Evolutionary conservation across 35 echinoderm and acorn worm species (phyloP).

Genomic region (Lytechinus variegatus): DNA sequence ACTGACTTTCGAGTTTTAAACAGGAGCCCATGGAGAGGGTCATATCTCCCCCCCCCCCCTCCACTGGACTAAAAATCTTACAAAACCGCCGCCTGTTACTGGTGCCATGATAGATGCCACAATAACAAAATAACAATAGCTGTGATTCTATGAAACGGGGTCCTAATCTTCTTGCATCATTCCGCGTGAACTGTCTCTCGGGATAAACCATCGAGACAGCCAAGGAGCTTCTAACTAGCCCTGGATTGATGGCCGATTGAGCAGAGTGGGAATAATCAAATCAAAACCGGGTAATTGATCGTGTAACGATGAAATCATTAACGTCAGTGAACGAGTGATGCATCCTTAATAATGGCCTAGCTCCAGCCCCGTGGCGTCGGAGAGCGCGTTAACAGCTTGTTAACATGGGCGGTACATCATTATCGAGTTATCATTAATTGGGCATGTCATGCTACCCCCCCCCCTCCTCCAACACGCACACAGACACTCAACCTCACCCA

Average conservation of each 20-base stretch:
- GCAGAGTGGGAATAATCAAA: not conserved
- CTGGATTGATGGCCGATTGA: not conserved
- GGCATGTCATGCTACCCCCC: not conserved
- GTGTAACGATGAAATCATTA: slow-evolving; percentile 4
- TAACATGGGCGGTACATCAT: not conserved
- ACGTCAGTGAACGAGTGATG: not conserved
- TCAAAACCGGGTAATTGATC: not conserved
- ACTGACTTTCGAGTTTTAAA: too few species aligned
- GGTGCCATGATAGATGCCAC: too few species aligned
- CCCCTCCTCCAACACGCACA: too few species aligned
- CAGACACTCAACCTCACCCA: too few species aligned
- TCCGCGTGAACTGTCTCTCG: not conserved
- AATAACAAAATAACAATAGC: too few species aligned
- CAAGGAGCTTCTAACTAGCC: not conserved
- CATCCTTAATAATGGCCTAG: not conserved
- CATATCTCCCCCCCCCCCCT: too few species aligned
- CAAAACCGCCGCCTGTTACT: too few species aligned
- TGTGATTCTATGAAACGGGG: too few species aligned
- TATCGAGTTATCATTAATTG: not conserved
- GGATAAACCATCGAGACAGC: not conserved
- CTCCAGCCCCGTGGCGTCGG: not conserved
- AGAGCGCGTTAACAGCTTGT: not conserved
- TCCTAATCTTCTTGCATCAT: not conserved
- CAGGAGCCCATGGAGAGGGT: too few species aligned
- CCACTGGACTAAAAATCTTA: too few species aligned